These are phyloP conservation scores for Pogonognathellus flavescens DNA, from an alignment of 1,140 invertebrate genomes.

Conservation along the genomic window DNA sequence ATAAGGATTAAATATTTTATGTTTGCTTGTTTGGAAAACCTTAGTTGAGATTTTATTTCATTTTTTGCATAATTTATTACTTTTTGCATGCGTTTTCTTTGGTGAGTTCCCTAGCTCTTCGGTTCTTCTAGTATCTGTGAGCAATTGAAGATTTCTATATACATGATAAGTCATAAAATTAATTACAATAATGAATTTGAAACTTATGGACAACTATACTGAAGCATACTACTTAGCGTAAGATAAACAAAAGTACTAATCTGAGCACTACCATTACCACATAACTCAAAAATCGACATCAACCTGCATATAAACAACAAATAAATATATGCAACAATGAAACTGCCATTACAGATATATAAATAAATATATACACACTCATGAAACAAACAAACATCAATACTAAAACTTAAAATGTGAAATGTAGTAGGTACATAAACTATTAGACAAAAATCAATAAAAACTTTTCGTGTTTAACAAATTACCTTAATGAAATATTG, in stretches of 20 bases:
- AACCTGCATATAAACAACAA: constrained; percentile 7
- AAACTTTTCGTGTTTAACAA: neutral
- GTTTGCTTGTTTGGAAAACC: neutral
- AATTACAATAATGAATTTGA: neutral
- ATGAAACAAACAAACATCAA: constrained; percentile 31
- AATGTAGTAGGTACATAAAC: constrained; percentile 3
- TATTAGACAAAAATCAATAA: neutral
- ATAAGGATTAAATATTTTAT: constrained; percentile 26
- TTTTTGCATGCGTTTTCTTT: neutral
- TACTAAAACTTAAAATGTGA: constrained; percentile 11
- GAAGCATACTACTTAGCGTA: neutral
- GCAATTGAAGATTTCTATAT: neutral
- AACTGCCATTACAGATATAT: constrained; percentile 45
- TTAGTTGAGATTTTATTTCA: neutral
- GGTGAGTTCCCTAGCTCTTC: neutral
- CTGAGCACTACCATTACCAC: constrained; percentile 34
- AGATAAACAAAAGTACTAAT: constrained; percentile 3
- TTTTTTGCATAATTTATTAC: neutral
- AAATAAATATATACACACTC: constrained; percentile 17
- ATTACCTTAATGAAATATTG: constrained; percentile 8
- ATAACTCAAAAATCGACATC: constrained; percentile 31
- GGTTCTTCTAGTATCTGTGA: neutral
- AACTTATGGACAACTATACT: neutral
- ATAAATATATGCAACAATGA: constrained; percentile 28
- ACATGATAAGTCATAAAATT: neutral